Percentiles rank a stretch among this genome's conserved stretches.
phyloP scores from a whole-genome alignment of 2,888 invertebrate genomes.

The Latrodectus hesperus region DNA sequence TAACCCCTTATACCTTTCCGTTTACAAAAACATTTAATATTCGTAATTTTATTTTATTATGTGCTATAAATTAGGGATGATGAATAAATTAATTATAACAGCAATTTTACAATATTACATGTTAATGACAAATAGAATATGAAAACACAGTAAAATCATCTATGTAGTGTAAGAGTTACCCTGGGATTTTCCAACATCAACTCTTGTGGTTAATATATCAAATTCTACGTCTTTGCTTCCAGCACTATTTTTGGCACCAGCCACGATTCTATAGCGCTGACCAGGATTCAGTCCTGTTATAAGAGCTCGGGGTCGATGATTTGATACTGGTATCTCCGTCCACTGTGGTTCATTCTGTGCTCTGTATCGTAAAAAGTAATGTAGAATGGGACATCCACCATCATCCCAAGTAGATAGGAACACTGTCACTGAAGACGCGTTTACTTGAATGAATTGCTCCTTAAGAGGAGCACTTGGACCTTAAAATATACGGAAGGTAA shows the following conservation, averaged over 20 bases:
- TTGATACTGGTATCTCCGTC: constrained; percentile 46
- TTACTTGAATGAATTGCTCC: constrained; percentile 56
- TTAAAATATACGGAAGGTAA: background rate
- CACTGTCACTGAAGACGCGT: constrained; percentile 55
- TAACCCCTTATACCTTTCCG: too few species aligned
- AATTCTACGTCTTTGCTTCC: constrained; percentile 62
- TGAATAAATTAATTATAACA: too few species aligned
- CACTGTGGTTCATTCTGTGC: constrained; percentile 55
- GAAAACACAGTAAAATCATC: too few species aligned
- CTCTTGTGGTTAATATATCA: constrained; percentile 57
- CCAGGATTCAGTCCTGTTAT: constrained; percentile 64
- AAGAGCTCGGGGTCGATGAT: constrained; percentile 45
- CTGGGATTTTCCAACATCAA: constrained; percentile 46
- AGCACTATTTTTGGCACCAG: constrained; percentile 47
- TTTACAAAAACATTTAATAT: too few species aligned
- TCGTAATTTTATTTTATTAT: too few species aligned
- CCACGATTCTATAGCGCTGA: constrained; percentile 56
- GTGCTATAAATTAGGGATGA: too few species aligned
- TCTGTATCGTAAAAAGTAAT: constrained; percentile 52
- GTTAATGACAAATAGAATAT: too few species aligned
- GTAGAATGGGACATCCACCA: constrained; percentile 65
- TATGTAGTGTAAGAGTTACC: constrained; percentile 1
- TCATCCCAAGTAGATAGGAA: constrained; percentile 65
- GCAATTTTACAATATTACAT: too few species aligned
- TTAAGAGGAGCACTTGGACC: constrained; percentile 53